Evolutionary conservation across 1,140 invertebrate genomes (phyloP).

Genomic region (Calliopsis andreniformis): DNA sequence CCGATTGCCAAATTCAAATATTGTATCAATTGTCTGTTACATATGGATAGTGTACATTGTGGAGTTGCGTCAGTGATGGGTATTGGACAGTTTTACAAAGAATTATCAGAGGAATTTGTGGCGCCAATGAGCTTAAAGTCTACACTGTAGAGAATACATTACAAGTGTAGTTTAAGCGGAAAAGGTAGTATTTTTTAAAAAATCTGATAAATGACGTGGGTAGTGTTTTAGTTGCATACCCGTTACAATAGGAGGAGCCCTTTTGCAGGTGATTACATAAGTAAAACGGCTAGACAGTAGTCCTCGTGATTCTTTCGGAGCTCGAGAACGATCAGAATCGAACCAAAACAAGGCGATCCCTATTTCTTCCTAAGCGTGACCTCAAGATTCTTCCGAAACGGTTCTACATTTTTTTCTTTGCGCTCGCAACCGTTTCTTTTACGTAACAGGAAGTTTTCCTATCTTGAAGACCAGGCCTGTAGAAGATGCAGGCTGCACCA

Average conservation of each 20-base stretch:
- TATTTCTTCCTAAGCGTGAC: background rate
- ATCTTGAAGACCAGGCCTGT: background rate
- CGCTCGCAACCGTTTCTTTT: background rate
- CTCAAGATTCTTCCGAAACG: background rate
- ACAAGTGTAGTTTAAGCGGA: background rate
- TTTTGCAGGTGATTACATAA: conserved; percentile 1
- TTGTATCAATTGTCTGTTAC: background rate
- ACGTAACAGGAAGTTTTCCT: conserved; percentile 2
- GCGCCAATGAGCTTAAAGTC: background rate
- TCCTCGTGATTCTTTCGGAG: background rate
- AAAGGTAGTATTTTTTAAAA: no score
- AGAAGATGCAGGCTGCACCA: background rate
- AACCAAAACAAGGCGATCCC: conserved; percentile 12
- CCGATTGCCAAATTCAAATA: background rate
- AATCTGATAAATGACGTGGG: no score
- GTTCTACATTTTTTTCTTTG: background rate
- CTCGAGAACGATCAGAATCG: background rate
- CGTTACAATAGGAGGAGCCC: background rate
- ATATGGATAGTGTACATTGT: background rate
- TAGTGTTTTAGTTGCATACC: no score
- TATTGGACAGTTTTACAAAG: background rate
- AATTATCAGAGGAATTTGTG: background rate
- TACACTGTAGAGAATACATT: no score
- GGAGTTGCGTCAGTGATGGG: background rate
- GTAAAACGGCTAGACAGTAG: background rate